A percentile compares a stretch with the other conserved stretches of the same genome.
Conservation (phyloP, 2,113 vertebrate species). For the Ochotona princeps region DNA sequence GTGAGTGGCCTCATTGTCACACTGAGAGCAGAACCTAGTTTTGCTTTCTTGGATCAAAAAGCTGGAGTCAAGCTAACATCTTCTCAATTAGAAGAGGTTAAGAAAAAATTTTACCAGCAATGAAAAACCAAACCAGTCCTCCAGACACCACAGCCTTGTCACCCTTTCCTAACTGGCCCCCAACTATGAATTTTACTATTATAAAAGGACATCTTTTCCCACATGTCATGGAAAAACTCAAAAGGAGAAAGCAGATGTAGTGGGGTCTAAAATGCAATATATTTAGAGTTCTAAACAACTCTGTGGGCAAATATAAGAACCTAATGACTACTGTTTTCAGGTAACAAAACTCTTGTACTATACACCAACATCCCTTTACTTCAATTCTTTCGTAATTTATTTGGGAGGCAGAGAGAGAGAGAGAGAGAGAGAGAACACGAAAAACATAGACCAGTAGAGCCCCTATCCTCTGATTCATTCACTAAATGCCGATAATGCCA, state of each 20-base stretch:
- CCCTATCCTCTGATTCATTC: too few species aligned
- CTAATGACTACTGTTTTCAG: background rate
- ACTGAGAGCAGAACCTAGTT: background rate
- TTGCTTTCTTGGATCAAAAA: conserved; percentile 20
- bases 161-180: background rate
- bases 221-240: background rate
- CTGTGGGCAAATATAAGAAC: background rate
- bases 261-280: background rate
- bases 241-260: background rate
- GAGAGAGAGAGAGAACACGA: too few species aligned
- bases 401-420: too few species aligned
- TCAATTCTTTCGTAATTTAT: too few species aligned
- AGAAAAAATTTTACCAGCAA: background rate
- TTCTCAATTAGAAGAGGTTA: background rate
- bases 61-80: background rate
- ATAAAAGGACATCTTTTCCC: background rate
- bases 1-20: background rate
- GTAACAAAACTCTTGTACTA: conserved; percentile 44
- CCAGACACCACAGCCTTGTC: too few species aligned
- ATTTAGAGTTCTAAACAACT: background rate
- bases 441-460: too few species aligned
- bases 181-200: background rate
- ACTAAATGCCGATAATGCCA: too few species aligned
- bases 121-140: background rate
- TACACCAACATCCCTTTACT: background rate